Evolutionary conservation across 2,797 vertebrate species (phyloP), one percentile per base, ranked within the genome.

Genomic region (Brotula barbata): DNA sequence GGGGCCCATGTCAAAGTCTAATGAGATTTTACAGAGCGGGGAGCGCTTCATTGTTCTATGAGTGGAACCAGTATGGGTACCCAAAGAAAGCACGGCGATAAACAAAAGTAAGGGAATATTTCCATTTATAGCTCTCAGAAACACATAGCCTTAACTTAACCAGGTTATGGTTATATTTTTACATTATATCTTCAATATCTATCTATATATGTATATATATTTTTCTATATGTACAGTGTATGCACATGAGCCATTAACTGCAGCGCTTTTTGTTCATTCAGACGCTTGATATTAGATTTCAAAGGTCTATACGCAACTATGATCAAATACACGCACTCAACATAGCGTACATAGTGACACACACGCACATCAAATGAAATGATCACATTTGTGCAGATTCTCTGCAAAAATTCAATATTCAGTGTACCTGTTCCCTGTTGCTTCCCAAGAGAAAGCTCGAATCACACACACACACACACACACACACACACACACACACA

Each of bases 101-200:
- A 91, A 88, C 87, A 90, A 87, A 89, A 82, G 84, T 81, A 83
- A 78, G 53, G 58, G 73, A 55, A 82, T 45, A 62, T 54, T 47
- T 55, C 72, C 82, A 88, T 91, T 87, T 86, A 84, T 90, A 87
- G 89, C 83, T 84, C 89, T 90, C 89, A 90, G 70, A 77, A 83
- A 89, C 88, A 90, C 86, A 90, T 90, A 90, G 89, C 86, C 85
- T 90, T n/a, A n/a, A n/a, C 86, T 80, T 83, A 82, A 76, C 79
- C 81, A 72, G 75, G 83, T 77, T 82, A 82, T 75, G 78, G 73
- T 73, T 70, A 43, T 12, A n/a, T n/a, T n/a, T n/a, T n/a, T n/a
- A n/a, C n/a, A n/a, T n/a, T n/a, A n/a, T n/a, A n/a, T n/a, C n/a
- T n/a, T n/a, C n/a, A n/a, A n/a, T n/a, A n/a, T n/a, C n/a, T n/a